Evolutionary conservation across 1,140 invertebrate species (phyloP).

Genomic region (Drosophila leontia): DNA sequence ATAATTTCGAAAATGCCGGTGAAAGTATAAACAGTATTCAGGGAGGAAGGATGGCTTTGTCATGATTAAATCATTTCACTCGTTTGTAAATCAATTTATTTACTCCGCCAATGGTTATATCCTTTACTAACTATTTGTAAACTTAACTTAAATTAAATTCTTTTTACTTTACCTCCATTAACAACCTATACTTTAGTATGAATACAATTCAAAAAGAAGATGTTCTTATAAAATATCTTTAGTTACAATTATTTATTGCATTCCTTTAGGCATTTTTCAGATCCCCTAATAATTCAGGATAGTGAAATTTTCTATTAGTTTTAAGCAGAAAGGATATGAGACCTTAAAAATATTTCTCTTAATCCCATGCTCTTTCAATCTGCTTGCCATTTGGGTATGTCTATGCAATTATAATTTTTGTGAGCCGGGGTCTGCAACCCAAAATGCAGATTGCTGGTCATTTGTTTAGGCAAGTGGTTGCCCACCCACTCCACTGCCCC

Average conservation of each 20-base stretch:
- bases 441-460: conserved; percentile 67
- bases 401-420: conserved; percentile 68
- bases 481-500: conserved; percentile 16
- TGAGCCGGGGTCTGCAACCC: conserved; percentile 14
- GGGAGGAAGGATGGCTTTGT: background rate
- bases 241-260: background rate
- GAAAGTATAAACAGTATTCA: background rate
- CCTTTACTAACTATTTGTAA: background rate
- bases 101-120: background rate
- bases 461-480: conserved; percentile 55
- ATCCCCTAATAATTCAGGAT: no score
- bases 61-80: background rate
- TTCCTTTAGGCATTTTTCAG: no score
- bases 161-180: background rate
- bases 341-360: background rate
- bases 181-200: background rate
- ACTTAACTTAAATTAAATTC: background rate
- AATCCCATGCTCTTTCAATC: background rate
- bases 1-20: background rate
- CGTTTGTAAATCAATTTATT: background rate
- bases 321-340: no score
- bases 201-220: background rate
- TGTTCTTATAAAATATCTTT: background rate
- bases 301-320: background rate
- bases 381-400: conserved; percentile 18